Evolutionary conservation across 2,113 vertebrate species (phyloP).

Genomic region (Etheostoma spectabile): DNA sequence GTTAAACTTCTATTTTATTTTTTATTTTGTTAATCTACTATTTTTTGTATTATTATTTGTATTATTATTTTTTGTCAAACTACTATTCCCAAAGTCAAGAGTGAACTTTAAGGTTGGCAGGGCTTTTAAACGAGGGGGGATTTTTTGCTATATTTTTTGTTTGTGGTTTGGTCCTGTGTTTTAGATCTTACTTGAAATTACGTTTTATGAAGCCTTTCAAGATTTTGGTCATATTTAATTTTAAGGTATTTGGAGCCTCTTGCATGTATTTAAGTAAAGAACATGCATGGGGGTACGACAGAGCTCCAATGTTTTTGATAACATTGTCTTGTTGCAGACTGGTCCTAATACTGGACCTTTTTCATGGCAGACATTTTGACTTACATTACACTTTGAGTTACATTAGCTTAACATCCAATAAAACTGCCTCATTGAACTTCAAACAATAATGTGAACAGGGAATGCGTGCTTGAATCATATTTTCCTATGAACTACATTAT

Average conservation of each 20-base stretch:
- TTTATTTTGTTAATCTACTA: neutral
- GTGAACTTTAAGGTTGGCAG: neutral
- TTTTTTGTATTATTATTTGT: neutral
- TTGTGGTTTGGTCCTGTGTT: slow-evolving; percentile 70
- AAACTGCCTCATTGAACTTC: neutral
- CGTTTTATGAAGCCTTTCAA: neutral
- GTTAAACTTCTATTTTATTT: neutral
- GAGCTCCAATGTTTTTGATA: slow-evolving; percentile 26
- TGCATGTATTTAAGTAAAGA: slow-evolving; percentile 62
- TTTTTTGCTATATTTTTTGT: neutral
- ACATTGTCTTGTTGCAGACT: slow-evolving; percentile 41
- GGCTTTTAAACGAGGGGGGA: neutral
- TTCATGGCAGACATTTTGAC: slow-evolving; percentile 15
- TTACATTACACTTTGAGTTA: slow-evolving; percentile 3
- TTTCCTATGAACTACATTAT: neutral
- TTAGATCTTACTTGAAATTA: neutral
- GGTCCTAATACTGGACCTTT: neutral
- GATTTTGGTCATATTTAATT: neutral
- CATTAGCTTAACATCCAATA: neutral
- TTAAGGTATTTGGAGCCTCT: slow-evolving; percentile 6
- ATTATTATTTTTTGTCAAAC: neutral
- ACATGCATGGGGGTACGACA: slow-evolving; percentile 52
- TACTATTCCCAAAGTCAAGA: neutral
- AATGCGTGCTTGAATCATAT: neutral
- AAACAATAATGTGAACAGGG: neutral